Percentiles rank a stretch among this genome's conserved stretches.
These are phyloP conservation scores for Betta splendens DNA, from an alignment of 2,797 vertebrate genomes.

Conservation along the genomic window DNA sequence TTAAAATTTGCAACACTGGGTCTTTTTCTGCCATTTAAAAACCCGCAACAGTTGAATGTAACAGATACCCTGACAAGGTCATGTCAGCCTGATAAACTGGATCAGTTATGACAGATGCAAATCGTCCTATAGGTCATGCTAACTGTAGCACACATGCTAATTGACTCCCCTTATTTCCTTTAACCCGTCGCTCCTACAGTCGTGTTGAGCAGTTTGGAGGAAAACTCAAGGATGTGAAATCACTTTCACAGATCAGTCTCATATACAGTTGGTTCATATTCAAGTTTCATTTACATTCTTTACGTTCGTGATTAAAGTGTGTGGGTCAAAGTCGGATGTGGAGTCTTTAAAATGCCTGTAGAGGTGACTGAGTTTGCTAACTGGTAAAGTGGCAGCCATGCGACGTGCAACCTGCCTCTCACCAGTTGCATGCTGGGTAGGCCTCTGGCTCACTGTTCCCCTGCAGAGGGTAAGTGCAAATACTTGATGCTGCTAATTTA, in stretches of 20 bases:
- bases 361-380: neutral
- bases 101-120: constrained; percentile 56
- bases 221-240: constrained; percentile 2
- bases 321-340: neutral
- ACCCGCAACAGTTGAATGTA: constrained; percentile 3
- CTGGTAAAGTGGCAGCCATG: neutral
- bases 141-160: neutral
- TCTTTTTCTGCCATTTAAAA: constrained; percentile 14
- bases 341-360: neutral
- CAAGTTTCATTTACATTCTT: too few relatives aligned
- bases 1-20: constrained; percentile 22
- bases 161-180: neutral
- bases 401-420: neutral
- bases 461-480: neutral
- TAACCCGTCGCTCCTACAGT: neutral
- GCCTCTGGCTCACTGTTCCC: neutral
- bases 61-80: neutral
- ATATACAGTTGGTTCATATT: too few relatives aligned
- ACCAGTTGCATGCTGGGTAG: constrained; percentile 7
- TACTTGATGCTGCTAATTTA: neutral
- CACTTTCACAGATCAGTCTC: too few relatives aligned
- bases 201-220: too few relatives aligned
- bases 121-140: constrained; percentile 11
- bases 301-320: too few relatives aligned
- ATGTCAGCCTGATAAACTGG: neutral